phyloP scores from a whole-genome alignment of 2,113 vertebrate genomes.

The Chloroceryle aenea region DNA sequence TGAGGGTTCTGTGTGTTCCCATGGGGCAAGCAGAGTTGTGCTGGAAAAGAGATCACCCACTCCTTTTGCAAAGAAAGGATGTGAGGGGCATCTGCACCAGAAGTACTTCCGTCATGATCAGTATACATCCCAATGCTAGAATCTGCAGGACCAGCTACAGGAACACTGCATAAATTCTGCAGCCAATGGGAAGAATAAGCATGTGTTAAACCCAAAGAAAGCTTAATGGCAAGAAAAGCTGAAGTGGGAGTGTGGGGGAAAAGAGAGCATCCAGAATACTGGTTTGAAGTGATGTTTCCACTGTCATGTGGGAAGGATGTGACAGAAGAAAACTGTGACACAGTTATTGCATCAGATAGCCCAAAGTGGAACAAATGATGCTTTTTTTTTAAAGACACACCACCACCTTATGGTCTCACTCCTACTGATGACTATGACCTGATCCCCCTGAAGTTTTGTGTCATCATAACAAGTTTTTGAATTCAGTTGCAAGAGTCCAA shows the following conservation, averaged over 20 bases:
- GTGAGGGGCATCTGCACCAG: neutral
- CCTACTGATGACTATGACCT: neutral
- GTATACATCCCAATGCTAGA: neutral
- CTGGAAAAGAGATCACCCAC: neutral
- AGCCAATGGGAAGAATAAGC: slow-evolving; percentile 17
- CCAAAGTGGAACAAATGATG: slow-evolving; percentile 32
- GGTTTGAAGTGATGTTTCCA: slow-evolving; percentile 37
- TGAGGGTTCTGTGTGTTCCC: neutral
- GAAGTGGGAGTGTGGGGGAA: slow-evolving; percentile 60
- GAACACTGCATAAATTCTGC: slow-evolving; percentile 13
- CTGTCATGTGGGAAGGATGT: slow-evolving; percentile 44
- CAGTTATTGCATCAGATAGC: slow-evolving; percentile 37
- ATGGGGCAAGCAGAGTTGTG: accelerated
- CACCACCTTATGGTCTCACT: neutral
- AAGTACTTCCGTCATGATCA: neutral
- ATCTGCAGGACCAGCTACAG: neutral
- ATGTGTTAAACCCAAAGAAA: slow-evolving; percentile 28
- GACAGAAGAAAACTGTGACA: slow-evolving; percentile 38
- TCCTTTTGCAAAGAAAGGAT: neutral
- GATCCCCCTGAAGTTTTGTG: neutral
- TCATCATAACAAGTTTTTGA: neutral
- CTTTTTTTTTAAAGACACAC: neutral
- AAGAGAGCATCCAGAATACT: slow-evolving; percentile 34
- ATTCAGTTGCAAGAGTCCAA: neutral
- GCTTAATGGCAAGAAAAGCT: slow-evolving; percentile 27